Base-by-base conservation (phyloP, 2,888 invertebrate genomes). In the Machimus atricapillus region DNA sequence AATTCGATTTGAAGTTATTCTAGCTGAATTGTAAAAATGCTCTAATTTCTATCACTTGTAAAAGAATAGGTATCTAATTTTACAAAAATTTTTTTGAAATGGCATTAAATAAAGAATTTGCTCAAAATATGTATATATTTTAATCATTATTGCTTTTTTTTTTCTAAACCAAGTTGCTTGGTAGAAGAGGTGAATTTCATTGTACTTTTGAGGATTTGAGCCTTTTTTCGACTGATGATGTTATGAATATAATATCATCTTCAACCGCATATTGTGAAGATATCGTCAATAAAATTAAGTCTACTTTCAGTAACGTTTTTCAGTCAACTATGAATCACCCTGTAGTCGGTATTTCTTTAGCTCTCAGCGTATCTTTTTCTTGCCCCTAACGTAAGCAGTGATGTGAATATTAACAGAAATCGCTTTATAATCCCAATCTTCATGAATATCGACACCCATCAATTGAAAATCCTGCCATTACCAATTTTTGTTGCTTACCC, bases 401-500 rank as follows among this genome's bases (percentile, higher is more conserved):
- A 66, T 27, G 66, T 66, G 78, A 78, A 78, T 43, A 78, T 78
- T 78, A 78, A 43, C 78, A 78, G 40, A 23, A 78, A 78, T 78
- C 78, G 19, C 43, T 43, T 78, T 78, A 43, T 78, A 78, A 78
- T 40, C 78, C 78, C 78, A 43, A 78, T 78, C 76, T 78, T 40
- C 78, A 78, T 78, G 27, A 79, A 79, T 79, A 79, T 52, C 31
- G 52, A 52, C 79, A 79, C 31, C 52, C 52, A 79, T 79, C 79
- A 79, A 79, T 79, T 52, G 79, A 79, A 46, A 79, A 79, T 52
- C 79, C 79, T 52, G 40, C 46, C 23, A 52, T 46, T 79, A 52
- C 79, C 79, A 78, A 46, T 79, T 79, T 52, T 52, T 79, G 23
- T 79, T 46, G 19, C 79, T 27, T 52, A 46, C 79, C 23, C 23